A percentile compares a stretch with the other conserved stretches of the same genome.
phyloP scores from a whole-genome alignment of 1,140 invertebrate genomes.

The Heterodera schachtii region DNA sequence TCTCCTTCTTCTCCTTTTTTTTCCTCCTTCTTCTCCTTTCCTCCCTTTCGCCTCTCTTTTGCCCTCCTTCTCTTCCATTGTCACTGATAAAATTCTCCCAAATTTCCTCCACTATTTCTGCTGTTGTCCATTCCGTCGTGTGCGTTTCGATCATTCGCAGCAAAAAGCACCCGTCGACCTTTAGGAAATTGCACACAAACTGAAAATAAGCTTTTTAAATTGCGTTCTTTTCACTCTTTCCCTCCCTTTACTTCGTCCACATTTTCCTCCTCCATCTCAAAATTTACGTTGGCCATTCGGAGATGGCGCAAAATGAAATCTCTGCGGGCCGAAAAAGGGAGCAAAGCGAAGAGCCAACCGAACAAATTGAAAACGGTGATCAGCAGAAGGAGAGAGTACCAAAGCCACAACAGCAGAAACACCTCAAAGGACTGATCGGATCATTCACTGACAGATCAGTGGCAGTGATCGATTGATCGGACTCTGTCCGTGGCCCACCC shows the following conservation, averaged over 20 bases:
- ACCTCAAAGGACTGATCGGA: constrained; percentile 48
- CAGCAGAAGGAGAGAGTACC: constrained; percentile 68
- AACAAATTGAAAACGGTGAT: constrained; percentile 65
- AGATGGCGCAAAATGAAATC: constrained; percentile 57
- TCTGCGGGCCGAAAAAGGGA: constrained; percentile 48
- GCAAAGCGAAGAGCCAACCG: constrained; percentile 48
- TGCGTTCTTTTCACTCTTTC: too few relatives aligned
- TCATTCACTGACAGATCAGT: too few relatives aligned
- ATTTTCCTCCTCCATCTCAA: constrained; percentile 20
- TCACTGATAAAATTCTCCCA: constrained; percentile 38
- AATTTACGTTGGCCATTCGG: constrained; percentile 61
- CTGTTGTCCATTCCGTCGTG: constrained; percentile 52
- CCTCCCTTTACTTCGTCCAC: constrained; percentile 19
- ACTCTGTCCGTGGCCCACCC: too few relatives aligned
- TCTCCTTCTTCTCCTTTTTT: neutral
- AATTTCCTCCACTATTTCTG: constrained; percentile 45
- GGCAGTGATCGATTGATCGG: too few relatives aligned
- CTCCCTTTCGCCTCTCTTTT: neutral
- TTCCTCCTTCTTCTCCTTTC: neutral
- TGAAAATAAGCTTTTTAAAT: constrained; percentile 29
- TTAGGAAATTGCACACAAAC: constrained; percentile 60
- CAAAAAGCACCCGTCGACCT: constrained; percentile 62
- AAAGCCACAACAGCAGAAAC: constrained; percentile 69
- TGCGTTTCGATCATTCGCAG: constrained; percentile 63
- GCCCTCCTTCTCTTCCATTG: neutral